Base-by-base conservation (phyloP, 2,888 invertebrate species). In the Syrista parreyssii region DNA sequence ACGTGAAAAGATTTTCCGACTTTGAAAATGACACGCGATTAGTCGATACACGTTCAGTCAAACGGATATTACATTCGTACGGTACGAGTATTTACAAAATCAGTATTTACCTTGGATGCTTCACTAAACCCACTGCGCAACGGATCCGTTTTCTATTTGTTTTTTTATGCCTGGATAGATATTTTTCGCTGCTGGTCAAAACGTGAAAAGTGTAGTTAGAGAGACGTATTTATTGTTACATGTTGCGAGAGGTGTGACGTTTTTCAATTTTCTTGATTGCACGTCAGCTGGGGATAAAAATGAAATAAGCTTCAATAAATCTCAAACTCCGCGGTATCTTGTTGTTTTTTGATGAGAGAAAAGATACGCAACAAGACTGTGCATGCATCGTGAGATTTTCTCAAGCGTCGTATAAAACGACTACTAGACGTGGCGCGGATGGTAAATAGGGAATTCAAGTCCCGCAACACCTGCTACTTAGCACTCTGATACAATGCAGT, bases 391-490 rank as follows among this genome's bases (percentile, higher is more conserved):
- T 55, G 55, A 55, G 55, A 55, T 55, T 55, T 55, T 55, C 55
- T 55, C 55, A 9, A 55, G 78, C 73, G 75, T 76, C 76, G 72
- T 77, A 80, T 80, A 78, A 78, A 78, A 80, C 74, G 76, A 75
- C 75, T 75, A 76, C 55, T 9, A 78, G 72, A 75, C 74, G 77
- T 78, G 75, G 78, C 78, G 79, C 79, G 76, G 79, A 55, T 55
- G 74, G 79, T 82, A 80, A 82, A 82, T 81, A 82, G 79, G 78
- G 79, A 81, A 82, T 82, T 82, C 80, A 79, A 76, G 77, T 23
- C 9, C 80, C 78, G 73, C 82, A 81, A 81, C 82, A 84, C 82
- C 83, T 82, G 82, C 83, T 83, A 82, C 82, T 83, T 84, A 82
- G 78, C 82, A 78, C 80, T 75, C 55, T 2, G 55, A 55, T 55